Conservation (phyloP, 2,888 invertebrate genomes). For the Fissipunctia ypsillon region DNA sequence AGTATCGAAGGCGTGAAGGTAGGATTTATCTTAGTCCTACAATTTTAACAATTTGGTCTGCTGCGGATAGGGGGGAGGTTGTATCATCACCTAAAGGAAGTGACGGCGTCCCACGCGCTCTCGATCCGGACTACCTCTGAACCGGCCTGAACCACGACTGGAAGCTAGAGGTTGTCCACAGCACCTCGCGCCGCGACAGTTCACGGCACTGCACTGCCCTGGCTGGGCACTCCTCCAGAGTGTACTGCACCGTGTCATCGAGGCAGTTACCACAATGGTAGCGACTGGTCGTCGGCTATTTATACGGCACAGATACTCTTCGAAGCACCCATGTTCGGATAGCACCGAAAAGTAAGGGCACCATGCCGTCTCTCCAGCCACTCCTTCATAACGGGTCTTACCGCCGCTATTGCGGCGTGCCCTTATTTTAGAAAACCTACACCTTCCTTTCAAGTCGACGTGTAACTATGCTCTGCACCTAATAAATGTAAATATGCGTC, state of each 20-base stretch:
- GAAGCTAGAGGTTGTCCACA: too few relatives aligned
- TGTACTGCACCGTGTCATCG: background rate
- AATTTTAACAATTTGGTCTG: background rate
- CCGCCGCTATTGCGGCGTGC: background rate
- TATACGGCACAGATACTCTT: background rate
- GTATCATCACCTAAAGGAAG: background rate
- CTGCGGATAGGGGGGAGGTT: background rate
- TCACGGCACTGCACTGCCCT: background rate
- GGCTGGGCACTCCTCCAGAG: background rate
- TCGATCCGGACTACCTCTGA: background rate
- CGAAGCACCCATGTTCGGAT: background rate
- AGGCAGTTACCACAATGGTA: background rate
- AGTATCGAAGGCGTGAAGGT: background rate
- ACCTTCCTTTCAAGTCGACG: background rate
- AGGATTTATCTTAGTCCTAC: background rate
- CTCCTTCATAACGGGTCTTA: background rate
- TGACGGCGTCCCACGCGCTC: background rate
- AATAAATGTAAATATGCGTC: conserved; percentile 14
- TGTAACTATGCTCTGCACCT: background rate
- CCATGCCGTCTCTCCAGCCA: background rate
- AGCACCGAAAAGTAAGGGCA: background rate
- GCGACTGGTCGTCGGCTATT: too few relatives aligned
- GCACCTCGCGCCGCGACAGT: background rate
- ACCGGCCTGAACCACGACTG: too few relatives aligned
- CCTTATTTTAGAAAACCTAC: background rate